Percentiles rank a stretch among this genome's conserved stretches.
phyloP scores from a whole-genome alignment of 2,888 invertebrate genomes.

The Sclerodermus sp. region DNA sequence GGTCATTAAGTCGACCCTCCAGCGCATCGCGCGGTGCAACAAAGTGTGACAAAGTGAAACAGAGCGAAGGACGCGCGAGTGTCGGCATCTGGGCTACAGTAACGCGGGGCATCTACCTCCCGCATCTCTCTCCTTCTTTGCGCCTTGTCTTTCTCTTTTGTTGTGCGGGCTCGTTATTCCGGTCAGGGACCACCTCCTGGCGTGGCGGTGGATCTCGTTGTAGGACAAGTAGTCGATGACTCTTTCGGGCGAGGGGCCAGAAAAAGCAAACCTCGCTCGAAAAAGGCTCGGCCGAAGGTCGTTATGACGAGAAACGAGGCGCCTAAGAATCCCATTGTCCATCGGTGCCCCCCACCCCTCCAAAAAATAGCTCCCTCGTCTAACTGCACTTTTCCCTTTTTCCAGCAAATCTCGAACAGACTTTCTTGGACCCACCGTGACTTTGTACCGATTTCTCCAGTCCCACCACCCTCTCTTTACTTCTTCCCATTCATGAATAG shows the following conservation, averaged over 20 bases:
- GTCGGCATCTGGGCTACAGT: too few relatives aligned
- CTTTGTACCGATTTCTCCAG: too few relatives aligned
- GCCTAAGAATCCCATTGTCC: slow-evolving; percentile 4
- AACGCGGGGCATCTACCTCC: too few relatives aligned
- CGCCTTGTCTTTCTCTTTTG: slow-evolving; percentile 16
- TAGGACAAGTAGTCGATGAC: slow-evolving; percentile 28
- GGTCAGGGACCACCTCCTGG: slow-evolving; percentile 26
- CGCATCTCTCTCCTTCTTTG: too few relatives aligned
- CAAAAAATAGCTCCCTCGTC: too few relatives aligned
- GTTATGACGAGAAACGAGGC: slow-evolving; percentile 24
- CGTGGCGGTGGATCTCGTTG: slow-evolving; percentile 24
- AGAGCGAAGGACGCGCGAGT: slow-evolving; percentile 5
- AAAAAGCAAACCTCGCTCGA: not conserved
- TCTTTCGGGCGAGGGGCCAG: slow-evolving; percentile 20
- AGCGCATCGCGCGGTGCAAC: slow-evolving; percentile 1
- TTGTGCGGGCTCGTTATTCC: slow-evolving; percentile 31
- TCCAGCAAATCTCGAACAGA: not conserved
- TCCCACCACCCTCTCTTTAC: too few relatives aligned
- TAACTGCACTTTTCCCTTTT: slow-evolving; percentile 6
- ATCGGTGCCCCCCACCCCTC: too few relatives aligned
- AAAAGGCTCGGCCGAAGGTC: slow-evolving; percentile 5
- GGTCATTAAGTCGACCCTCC: not conserved
- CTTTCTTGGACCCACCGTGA: too few relatives aligned
- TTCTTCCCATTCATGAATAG: too few relatives aligned
- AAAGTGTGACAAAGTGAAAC: slow-evolving; percentile 4